These are phyloP conservation scores for Acanthococcus lagerstroemiae DNA, from an alignment of 2,888 invertebrate genomes.

Conservation along the genomic window DNA sequence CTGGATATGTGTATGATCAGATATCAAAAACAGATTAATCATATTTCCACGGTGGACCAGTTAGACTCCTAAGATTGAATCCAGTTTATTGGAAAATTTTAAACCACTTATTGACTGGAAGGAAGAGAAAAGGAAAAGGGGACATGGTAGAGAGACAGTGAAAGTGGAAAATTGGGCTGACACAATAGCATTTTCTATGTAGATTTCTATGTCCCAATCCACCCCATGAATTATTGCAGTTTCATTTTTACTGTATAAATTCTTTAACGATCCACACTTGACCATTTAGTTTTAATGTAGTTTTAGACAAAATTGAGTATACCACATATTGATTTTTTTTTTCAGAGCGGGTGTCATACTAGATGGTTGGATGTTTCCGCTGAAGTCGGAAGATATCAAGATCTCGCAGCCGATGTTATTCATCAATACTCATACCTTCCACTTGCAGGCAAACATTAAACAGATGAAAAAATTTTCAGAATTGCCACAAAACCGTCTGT, in stretches of 20 bases:
- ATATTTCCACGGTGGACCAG: no score
- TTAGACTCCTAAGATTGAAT: no score
- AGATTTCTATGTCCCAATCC: background rate
- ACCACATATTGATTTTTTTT: constrained; percentile 31
- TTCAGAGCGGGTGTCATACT: constrained; percentile 46
- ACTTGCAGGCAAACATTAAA: constrained; percentile 46
- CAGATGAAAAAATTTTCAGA: constrained; percentile 41
- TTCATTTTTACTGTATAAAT: no score
- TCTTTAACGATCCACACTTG: background rate
- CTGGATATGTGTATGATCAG: no score
- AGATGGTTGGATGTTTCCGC: constrained; percentile 54
- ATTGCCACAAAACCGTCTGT: constrained; percentile 36
- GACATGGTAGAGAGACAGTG: no score
- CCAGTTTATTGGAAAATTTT: no score
- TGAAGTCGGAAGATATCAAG: constrained; percentile 44
- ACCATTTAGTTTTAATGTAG: background rate
- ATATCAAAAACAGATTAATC: no score
- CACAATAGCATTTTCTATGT: no score
- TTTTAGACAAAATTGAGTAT: background rate
- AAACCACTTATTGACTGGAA: no score
- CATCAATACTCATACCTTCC: constrained; percentile 51
- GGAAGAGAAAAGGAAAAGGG: no score
- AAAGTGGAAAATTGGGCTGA: no score
- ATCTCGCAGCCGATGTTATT: constrained; percentile 47
- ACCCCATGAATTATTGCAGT: no score